Percentiles rank a stretch among this genome's conserved stretches.
Conservation (phyloP, 35 echinoderm and acorn worm species). For the Hemicentrotus pulcherrimus region DNA sequence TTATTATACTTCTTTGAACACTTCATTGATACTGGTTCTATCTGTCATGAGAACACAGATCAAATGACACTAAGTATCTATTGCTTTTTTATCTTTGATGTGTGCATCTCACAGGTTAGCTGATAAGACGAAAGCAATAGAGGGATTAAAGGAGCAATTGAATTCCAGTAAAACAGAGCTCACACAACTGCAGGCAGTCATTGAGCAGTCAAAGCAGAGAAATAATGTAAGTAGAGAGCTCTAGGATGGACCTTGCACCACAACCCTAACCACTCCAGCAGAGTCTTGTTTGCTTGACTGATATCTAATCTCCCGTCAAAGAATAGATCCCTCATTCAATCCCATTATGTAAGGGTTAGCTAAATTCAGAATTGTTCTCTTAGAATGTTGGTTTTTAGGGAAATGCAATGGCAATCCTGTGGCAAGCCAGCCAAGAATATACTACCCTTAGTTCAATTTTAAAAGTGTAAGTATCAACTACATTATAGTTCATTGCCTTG, state of each 20-base stretch:
- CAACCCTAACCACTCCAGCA: neutral
- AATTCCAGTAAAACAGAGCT: slow-evolving; percentile 62
- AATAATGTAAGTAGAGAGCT: slow-evolving; percentile 92
- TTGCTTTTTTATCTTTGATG: neutral
- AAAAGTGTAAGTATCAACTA: too few relatives aligned
- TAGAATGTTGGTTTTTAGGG: neutral
- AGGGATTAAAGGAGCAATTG: slow-evolving; percentile 68
- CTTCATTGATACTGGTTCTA: neutral
- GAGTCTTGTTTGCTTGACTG: neutral
- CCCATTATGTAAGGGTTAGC: neutral
- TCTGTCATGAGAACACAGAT: neutral
- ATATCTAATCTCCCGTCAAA: neutral
- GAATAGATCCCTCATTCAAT: neutral
- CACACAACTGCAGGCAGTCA: slow-evolving; percentile 58
- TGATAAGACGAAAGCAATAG: slow-evolving; percentile 84
- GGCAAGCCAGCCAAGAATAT: too few relatives aligned
- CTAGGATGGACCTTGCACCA: neutral
- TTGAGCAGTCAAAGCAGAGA: slow-evolving; percentile 87
- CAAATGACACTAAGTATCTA: neutral
- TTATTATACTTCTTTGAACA: neutral
- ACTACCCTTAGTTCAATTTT: too few relatives aligned
- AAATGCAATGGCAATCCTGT: neutral
- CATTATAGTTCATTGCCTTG: too few relatives aligned
- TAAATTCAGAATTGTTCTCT: too few relatives aligned
- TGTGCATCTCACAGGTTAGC: slow-evolving; percentile 58